Evolutionary conservation across 2,888 invertebrate species (phyloP), one percentile per base, ranked within the genome.

Genomic region (Habroteleia sp.): DNA sequence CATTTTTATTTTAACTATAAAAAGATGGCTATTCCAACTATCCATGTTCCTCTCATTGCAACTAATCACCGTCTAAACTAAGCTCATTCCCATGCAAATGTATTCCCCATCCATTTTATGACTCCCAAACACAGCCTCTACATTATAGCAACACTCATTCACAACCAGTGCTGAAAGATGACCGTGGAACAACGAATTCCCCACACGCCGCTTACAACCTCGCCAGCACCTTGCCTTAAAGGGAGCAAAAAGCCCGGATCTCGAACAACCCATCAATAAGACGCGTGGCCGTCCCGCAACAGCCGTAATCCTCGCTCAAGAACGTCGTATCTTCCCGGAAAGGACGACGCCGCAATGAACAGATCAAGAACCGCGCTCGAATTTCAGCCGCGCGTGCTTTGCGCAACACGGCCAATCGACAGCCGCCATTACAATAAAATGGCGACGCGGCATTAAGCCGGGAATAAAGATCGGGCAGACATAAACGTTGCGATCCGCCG

Each of bases 351-450:
- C 1, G 8, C 35, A 65, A 65, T 42, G 42, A 65, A 52, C 25
- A 42, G 52, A 66, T 54, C 54, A 66, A 39, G 27, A 16, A 52
- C 37, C 13, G 54, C 14, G 56, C 46, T 56, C 56, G 16, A 56
- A 46, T 56, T 66, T 66, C 48, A 42, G 10, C n/a, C 14, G 1
- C 39, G 35, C 25, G 17, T 46, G 27, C 33, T 54, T 65, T 54
- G 35, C 37, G 29, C 23, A 63, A 62, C 27, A 17, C 17, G 25
- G 25, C n/a, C n/a, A n/a, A n/a, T n/a, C n/a, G n/a, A n/a, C 14
- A 65, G 44, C 41, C 39, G 58, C 42, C 25, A 52, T 69, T 50
- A 58, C 23, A 60, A 60, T 60, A 58, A 68, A 68, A 68, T 50
- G 31, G 25, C 48, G 23, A 68, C 39, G 27, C 25, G 25, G 20